phyloP scores from a whole-genome alignment of 2,888 invertebrate genomes.

The Zygaena filipendulae region DNA sequence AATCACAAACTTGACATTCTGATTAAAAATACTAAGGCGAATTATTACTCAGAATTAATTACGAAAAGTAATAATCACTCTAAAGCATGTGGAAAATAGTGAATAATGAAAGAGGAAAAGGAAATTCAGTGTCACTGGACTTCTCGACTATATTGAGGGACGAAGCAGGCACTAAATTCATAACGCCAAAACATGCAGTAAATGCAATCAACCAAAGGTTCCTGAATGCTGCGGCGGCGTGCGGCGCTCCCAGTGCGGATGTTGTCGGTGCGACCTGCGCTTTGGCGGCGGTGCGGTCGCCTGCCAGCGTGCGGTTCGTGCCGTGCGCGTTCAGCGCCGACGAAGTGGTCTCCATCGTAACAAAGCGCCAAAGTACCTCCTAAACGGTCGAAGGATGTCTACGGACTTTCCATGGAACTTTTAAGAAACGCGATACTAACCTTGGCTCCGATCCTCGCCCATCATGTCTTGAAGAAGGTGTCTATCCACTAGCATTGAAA shows the following conservation, averaged over 20 bases:
- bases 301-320: background rate
- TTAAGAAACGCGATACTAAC: background rate
- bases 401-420: background rate
- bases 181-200: background rate
- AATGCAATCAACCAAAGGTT: constrained; percentile 6
- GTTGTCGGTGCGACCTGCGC: background rate
- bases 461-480: background rate
- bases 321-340: background rate
- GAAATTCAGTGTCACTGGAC: too few relatives aligned
- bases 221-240: constrained; percentile 3
- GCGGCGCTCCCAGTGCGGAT: constrained; percentile 4
- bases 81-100: too few relatives aligned
- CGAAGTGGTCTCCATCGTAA: background rate
- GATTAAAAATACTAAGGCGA: too few relatives aligned
- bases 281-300: background rate
- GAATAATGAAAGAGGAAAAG: too few relatives aligned
- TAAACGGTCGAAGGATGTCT: background rate
- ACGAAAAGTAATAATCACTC: too few relatives aligned
- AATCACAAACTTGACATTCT: too few relatives aligned
- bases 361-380: background rate
- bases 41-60: too few relatives aligned
- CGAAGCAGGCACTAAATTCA: background rate
- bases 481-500: background rate
- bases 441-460: background rate
- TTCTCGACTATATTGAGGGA: background rate